Conservation (phyloP, 2,113 vertebrate genomes). For the Caracal caracal region DNA sequence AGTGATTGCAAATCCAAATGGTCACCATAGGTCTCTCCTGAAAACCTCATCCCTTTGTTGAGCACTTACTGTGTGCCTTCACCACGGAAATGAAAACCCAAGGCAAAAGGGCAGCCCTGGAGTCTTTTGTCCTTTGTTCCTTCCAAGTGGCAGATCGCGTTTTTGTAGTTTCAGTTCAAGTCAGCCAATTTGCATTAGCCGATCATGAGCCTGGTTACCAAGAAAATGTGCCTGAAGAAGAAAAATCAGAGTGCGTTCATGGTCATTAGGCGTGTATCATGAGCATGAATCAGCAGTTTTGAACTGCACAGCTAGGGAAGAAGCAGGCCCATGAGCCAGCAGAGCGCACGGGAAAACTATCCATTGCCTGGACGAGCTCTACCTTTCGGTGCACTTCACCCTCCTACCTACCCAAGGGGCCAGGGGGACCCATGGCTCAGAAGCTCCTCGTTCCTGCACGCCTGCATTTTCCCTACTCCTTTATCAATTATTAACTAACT, state of each 20-base stretch:
- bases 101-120: constrained; percentile 57
- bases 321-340: background rate
- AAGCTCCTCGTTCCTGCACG: background rate
- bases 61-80: background rate
- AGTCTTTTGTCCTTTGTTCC: constrained; percentile 66
- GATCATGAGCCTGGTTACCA: constrained; percentile 76
- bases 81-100: background rate
- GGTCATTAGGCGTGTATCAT: constrained; percentile 67
- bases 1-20: background rate
- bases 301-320: constrained; percentile 45
- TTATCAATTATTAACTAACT: background rate
- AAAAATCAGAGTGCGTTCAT: constrained; percentile 34
- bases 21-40: background rate
- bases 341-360: background rate
- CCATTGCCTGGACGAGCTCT: background rate
- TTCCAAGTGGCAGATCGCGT: constrained; percentile 67
- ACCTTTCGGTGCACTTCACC: too few relatives aligned
- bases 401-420: background rate
- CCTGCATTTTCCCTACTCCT: background rate
- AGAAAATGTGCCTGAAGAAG: constrained; percentile 74
- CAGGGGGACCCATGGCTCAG: background rate
- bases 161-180: constrained; percentile 72
- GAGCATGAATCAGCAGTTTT: constrained; percentile 82
- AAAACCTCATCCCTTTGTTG: background rate
- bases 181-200: constrained; percentile 78